Evolutionary conservation across 2,888 invertebrate species (phyloP).

Genomic region (Cepaea hortensis): DNA sequence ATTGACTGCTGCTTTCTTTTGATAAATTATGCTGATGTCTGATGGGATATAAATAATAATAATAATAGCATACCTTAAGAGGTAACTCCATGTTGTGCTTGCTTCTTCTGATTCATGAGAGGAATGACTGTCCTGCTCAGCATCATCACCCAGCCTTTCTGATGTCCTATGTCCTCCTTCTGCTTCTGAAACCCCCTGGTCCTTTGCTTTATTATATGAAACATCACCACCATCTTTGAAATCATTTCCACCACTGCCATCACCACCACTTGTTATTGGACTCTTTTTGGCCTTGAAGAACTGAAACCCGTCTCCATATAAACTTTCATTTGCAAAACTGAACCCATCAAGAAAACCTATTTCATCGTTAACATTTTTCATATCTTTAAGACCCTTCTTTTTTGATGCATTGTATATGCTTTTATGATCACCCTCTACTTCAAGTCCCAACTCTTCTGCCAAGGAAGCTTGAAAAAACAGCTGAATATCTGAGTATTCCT

Average conservation of each 20-base stretch:
- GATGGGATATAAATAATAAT: neutral
- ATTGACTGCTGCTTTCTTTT: no score
- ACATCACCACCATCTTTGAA: neutral
- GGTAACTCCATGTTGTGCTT: slow-evolving; percentile 12
- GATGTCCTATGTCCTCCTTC: slow-evolving; percentile 6
- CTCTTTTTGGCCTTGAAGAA: neutral
- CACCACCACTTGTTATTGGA: slow-evolving; percentile 2
- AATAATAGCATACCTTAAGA: slow-evolving; percentile 17
- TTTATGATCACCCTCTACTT: slow-evolving; percentile 25
- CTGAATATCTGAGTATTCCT: slow-evolving; percentile 74
- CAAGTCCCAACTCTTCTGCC: slow-evolving; percentile 51
- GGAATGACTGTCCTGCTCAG: neutral
- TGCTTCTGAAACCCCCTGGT: slow-evolving; percentile 42
- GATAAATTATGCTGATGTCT: no score
- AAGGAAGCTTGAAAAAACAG: slow-evolving; percentile 59
- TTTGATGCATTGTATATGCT: neutral
- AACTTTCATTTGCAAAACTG: neutral
- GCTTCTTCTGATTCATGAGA: neutral
- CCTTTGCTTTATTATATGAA: slow-evolving; percentile 22
- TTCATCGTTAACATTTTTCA: neutral
- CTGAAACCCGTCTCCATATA: neutral
- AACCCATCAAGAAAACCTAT: neutral
- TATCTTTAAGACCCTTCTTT: neutral
- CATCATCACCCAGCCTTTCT: neutral
- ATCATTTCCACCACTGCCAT: neutral